A percentile compares a stretch with the other conserved stretches of the same genome.
Conservation (phyloP, 2,113 vertebrate genomes). For the cattle (Bos taurus) region DNA sequence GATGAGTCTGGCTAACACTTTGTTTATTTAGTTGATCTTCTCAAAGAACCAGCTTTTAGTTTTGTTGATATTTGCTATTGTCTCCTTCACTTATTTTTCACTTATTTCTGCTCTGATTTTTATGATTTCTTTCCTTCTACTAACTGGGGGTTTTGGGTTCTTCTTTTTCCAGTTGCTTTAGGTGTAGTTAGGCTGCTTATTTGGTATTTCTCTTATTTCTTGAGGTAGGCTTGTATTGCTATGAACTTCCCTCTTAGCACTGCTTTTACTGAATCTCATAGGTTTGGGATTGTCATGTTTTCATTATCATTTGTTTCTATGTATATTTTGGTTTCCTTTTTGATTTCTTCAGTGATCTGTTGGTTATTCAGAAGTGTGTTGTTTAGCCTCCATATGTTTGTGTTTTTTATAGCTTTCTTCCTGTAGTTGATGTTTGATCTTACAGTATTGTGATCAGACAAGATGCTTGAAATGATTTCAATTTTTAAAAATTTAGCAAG, state of each 20-base stretch:
- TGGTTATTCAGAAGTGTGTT: background rate
- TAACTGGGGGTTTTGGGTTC: background rate
- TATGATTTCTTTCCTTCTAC: background rate
- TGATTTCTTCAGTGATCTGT: background rate
- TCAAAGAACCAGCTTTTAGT: background rate
- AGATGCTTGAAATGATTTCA: background rate
- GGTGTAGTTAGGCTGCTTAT: background rate
- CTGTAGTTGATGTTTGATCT: background rate
- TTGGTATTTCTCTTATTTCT: background rate
- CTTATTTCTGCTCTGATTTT: background rate
- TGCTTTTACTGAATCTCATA: background rate
- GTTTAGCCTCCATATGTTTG: background rate
- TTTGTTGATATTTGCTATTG: background rate
- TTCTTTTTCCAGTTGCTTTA: background rate
- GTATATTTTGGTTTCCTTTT: background rate
- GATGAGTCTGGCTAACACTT: background rate
- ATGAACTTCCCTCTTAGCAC: background rate
- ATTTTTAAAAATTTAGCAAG: background rate
- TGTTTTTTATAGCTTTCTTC: background rate
- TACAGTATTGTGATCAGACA: background rate
- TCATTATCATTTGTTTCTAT: background rate
- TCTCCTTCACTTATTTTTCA: background rate
- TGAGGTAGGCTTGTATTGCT: background rate
- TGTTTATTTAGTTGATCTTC: background rate
- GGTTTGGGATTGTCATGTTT: background rate